phyloP scores from a whole-genome alignment of 2,797 vertebrate species.

The Taenioides sp. region DNA sequence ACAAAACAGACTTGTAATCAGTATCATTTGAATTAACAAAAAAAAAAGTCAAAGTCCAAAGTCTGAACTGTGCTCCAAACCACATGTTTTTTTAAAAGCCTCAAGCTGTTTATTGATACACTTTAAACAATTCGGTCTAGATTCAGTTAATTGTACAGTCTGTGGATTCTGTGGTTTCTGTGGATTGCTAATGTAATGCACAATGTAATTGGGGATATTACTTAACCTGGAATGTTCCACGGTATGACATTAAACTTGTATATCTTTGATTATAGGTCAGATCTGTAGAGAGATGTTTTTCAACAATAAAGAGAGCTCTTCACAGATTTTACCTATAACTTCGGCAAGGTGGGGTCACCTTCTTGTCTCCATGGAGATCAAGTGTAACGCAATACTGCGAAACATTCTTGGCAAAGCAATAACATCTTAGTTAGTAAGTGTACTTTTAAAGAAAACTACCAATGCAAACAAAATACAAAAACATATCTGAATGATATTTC shows the following conservation, averaged over 20 bases:
- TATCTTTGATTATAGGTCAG: no score
- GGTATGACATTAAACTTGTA: no score
- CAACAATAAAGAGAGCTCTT: no score
- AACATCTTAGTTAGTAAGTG: neutral
- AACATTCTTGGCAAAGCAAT: no score
- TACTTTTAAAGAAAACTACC: neutral
- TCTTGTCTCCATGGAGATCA: no score
- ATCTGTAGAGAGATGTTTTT: no score
- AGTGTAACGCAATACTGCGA: no score
- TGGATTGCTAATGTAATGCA: neutral
- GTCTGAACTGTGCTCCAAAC: neutral
- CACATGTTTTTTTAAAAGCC: neutral
- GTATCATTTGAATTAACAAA: neutral
- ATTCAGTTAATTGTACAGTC: neutral
- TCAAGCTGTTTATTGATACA: neutral
- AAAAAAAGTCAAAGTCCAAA: neutral
- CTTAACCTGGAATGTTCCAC: no score
- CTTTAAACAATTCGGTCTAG: neutral
- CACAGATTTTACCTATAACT: no score
- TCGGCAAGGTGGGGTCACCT: no score
- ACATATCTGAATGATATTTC: slow-evolving; percentile 1
- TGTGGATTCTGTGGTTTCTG: no score
- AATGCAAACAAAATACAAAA: neutral
- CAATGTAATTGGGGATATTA: no score
- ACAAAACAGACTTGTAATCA: neutral